Evolutionary conservation across 2,797 vertebrate species (phyloP).

Genomic region (Trematomus bernacchii): DNA sequence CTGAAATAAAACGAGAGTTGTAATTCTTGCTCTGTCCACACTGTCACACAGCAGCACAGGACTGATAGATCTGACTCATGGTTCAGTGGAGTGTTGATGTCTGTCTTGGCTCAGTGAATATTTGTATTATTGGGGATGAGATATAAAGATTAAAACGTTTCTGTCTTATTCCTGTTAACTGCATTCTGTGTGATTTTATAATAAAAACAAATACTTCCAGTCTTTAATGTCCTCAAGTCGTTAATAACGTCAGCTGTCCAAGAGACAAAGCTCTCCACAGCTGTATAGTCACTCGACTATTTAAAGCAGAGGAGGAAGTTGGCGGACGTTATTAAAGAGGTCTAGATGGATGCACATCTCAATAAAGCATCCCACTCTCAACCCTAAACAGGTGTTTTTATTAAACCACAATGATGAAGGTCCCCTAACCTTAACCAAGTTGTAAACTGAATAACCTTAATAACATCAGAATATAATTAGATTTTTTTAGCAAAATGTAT

Average conservation of each 20-base stretch:
- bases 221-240: too few relatives aligned
- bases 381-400: neutral
- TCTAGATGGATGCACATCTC: neutral
- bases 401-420: neutral
- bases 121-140: neutral
- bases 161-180: too few relatives aligned
- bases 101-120: neutral
- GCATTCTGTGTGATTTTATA: too few relatives aligned
- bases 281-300: neutral
- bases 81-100: neutral
- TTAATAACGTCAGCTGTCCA: too few relatives aligned
- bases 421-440: neutral
- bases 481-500: neutral
- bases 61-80: constrained; percentile 3
- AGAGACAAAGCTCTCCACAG: neutral
- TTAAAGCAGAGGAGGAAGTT: neutral
- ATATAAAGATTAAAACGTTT: neutral
- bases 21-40: constrained; percentile 25
- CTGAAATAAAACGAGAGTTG: neutral
- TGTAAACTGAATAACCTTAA: neutral
- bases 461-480: neutral
- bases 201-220: too few relatives aligned
- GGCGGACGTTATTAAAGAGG: neutral
- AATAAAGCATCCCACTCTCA: neutral
- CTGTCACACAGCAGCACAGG: constrained; percentile 26